phyloP scores from a whole-genome alignment of 2,888 invertebrate genomes.

The Seira musarum region DNA sequence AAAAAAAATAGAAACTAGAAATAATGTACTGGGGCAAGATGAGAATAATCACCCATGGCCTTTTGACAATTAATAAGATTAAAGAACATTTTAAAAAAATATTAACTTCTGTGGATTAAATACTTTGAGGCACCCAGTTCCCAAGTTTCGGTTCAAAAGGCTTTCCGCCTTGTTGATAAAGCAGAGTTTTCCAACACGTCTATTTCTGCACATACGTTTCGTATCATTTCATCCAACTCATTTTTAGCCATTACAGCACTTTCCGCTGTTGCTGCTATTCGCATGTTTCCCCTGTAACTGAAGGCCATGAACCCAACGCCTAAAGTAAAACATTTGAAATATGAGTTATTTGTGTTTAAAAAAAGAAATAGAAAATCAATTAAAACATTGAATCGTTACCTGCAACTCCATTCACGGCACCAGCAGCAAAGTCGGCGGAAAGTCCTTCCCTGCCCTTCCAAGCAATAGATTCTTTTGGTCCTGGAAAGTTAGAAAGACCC shows the following conservation, averaged over 20 bases:
- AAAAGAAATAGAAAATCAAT: too few species aligned
- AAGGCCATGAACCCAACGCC: conserved; percentile 27
- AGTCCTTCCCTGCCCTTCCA: conserved; percentile 24
- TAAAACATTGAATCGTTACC: too few species aligned
- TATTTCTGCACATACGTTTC: neutral
- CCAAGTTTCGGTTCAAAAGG: too few species aligned
- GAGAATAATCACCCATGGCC: too few species aligned
- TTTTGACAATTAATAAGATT: too few species aligned
- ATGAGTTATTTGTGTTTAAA: too few species aligned
- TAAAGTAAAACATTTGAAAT: too few species aligned
- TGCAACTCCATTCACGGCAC: conserved; percentile 22
- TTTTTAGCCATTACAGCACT: conserved; percentile 17
- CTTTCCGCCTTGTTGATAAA: neutral
- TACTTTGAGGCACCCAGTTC: too few species aligned
- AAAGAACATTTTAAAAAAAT: too few species aligned
- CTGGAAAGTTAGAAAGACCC: conserved; percentile 34
- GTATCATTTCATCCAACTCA: conserved; percentile 17
- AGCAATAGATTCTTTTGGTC: neutral
- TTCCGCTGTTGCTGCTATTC: conserved; percentile 20
- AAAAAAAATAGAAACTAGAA: too few species aligned
- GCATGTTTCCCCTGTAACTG: neutral
- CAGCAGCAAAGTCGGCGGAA: conserved; percentile 16
- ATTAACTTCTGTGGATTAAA: too few species aligned
- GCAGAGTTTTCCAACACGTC: neutral
- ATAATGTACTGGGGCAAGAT: too few species aligned